Conservation (phyloP, 2,797 vertebrate genomes). For the Otolemur crassicaudatus region DNA sequence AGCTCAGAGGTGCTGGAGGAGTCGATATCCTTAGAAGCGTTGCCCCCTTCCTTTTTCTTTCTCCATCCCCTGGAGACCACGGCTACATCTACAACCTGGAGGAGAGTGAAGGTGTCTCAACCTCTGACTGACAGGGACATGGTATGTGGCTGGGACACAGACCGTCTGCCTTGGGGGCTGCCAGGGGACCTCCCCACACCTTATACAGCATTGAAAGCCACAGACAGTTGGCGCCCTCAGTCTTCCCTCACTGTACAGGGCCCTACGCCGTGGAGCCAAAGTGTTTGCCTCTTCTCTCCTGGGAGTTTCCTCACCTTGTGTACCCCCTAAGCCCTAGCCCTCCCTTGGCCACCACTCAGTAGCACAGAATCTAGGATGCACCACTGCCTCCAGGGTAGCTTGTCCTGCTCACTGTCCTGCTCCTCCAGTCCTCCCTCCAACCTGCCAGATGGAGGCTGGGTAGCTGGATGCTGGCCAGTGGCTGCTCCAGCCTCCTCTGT, state of each 20-base stretch:
- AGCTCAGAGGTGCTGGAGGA: constrained; percentile 94
- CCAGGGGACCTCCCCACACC: background rate
- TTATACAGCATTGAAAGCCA: background rate
- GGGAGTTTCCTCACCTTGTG: background rate
- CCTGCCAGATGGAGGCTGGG: too few species aligned
- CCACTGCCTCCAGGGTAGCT: background rate
- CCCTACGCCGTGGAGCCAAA: background rate
- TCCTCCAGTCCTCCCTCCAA: background rate
- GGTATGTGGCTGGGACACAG: constrained; percentile 64
- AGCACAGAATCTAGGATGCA: background rate
- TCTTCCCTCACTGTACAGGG: background rate
- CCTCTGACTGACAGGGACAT: constrained; percentile 89
- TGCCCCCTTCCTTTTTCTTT: constrained; percentile 93
- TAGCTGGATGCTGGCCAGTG: background rate
- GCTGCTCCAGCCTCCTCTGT: background rate
- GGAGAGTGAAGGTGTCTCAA: constrained; percentile 94
- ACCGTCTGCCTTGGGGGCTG: background rate
- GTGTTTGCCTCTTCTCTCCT: constrained; percentile 76
- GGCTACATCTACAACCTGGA: constrained; percentile 96
- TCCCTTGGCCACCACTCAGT: background rate
- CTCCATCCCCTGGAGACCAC: constrained; percentile 94
- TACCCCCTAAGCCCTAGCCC: background rate
- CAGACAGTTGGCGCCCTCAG: background rate
- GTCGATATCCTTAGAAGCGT: constrained; percentile 96
- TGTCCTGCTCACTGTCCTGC: background rate